Conservation (phyloP, 2,888 invertebrate species). For the Euphydryas editha region DNA sequence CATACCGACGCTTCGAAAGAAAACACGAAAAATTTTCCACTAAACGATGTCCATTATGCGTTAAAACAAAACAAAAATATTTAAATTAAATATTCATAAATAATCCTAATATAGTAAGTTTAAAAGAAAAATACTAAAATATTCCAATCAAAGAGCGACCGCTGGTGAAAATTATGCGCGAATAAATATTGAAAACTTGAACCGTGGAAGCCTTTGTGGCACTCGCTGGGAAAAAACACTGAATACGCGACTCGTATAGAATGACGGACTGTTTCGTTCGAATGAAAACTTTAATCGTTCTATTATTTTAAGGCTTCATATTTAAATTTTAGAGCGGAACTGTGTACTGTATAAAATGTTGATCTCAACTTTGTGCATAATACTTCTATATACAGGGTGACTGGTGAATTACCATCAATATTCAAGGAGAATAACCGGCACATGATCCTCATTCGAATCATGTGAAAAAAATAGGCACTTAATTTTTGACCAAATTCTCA, state of each 20-base stretch:
- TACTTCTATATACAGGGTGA: too few relatives aligned
- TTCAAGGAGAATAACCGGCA: too few relatives aligned
- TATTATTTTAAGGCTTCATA: conserved; percentile 7
- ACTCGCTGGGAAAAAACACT: conserved; percentile 1
- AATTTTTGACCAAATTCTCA: too few relatives aligned
- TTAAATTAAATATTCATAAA: conserved; percentile 4
- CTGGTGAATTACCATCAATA: too few relatives aligned
- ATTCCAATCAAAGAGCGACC: conserved; percentile 11
- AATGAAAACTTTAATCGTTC: conserved; percentile 1
- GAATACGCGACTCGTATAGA: neutral
- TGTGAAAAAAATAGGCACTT: too few relatives aligned
- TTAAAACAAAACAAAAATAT: neutral
- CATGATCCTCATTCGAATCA: too few relatives aligned
- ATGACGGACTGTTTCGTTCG: neutral
- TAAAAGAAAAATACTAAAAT: conserved; percentile 3
- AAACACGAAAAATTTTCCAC: too few relatives aligned
- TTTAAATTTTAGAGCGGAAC: neutral
- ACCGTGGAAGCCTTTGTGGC: conserved; percentile 15
- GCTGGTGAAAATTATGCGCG: conserved; percentile 8
- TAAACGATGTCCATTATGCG: too few relatives aligned
- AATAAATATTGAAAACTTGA: conserved; percentile 13
- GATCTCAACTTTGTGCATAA: neutral
- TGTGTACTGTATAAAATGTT: neutral
- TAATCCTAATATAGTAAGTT: neutral
- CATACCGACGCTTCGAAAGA: too few relatives aligned